These are phyloP conservation scores for Luperina testacea DNA, from an alignment of 2,888 invertebrate species.

Conservation along the genomic window DNA sequence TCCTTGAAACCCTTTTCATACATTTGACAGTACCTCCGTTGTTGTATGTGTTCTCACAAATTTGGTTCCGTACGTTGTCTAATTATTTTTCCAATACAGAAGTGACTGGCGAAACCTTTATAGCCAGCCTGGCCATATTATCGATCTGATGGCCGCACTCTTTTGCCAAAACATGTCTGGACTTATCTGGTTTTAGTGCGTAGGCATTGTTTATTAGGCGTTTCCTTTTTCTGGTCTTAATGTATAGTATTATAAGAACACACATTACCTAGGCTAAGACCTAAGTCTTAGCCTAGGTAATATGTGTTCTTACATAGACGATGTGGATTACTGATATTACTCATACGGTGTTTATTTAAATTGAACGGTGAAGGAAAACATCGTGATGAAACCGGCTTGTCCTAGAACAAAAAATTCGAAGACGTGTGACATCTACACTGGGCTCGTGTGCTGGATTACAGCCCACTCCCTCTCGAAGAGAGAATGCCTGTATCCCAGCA, in stretches of 20 bases:
- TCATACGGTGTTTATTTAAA: not conserved
- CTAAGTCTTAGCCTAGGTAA: not conserved
- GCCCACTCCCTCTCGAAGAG: no score
- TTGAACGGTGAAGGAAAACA: no score
- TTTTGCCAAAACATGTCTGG: conserved; percentile 36
- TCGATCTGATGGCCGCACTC: conserved; percentile 43
- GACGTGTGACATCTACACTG: no score
- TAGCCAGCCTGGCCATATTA: conserved; percentile 29
- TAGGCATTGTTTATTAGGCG: not conserved
- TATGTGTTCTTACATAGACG: not conserved
- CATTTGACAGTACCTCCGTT: conserved; percentile 6
- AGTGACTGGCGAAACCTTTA: conserved; percentile 57
- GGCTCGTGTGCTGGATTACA: no score
- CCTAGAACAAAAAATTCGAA: no score
- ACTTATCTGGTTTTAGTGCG: conserved; percentile 3
- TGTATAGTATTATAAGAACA: no score
- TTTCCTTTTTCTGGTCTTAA: not conserved
- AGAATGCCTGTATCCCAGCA: no score
- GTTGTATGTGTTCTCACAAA: conserved; percentile 25
- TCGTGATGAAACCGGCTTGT: no score
- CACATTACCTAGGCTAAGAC: no score
- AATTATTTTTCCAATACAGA: conserved; percentile 64
- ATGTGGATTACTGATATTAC: not conserved
- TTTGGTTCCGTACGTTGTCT: conserved; percentile 27
- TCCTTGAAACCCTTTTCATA: not conserved